Evolutionary conservation across 2,797 vertebrate species (phyloP), one percentile per base, ranked within the genome.

Genomic region (Lithobates sylvaticus): DNA sequence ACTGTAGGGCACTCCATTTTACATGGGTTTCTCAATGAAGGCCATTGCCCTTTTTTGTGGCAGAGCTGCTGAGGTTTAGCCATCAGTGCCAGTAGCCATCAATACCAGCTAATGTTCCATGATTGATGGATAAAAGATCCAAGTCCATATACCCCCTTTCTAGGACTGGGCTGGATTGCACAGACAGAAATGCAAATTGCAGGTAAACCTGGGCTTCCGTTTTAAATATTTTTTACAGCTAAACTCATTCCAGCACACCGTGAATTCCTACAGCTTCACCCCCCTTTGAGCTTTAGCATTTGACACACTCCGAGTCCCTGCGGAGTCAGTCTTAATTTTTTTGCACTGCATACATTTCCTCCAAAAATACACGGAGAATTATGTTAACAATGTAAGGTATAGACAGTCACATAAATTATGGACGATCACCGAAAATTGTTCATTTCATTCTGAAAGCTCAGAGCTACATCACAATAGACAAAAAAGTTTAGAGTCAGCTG

Each of bases 401-500:
- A 61, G 54, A 61, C 21, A 23, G 54, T 23, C 54, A 61, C 21
- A 61, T 61, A 61, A 61, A 21, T 61, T 61, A 23, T 7, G 54
- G 54, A 61, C 1, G 21, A 61, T 61, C 54, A 61, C 21, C 0
- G 21, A n/a, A 32, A 61, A 61, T 61, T 61, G 54, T 18, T 8
- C 54, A 61, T 23, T 61, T 61, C 54, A 61, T 61, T 61, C 54
- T 3, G 54, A 61, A 21, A 61, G 54, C 18, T 23, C 26, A 39
- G n/a, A n/a, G 42, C 34, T 29, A 26, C 9, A 36, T 74, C 23
- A 18, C 47, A 18, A 47, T 34, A 32, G 27, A 80, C 21, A 65
- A 39, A 47, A 47, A 85, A 61, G 58, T 74, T 75, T 68, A 9
- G 61, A 39, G 61, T 4, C 18, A n/a, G 23, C 61, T n/a, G 70